Percentiles rank a stretch among this genome's conserved stretches.
phyloP scores from a whole-genome alignment of 2,113 vertebrate genomes.

The Sphaerodactylus townsendi region DNA sequence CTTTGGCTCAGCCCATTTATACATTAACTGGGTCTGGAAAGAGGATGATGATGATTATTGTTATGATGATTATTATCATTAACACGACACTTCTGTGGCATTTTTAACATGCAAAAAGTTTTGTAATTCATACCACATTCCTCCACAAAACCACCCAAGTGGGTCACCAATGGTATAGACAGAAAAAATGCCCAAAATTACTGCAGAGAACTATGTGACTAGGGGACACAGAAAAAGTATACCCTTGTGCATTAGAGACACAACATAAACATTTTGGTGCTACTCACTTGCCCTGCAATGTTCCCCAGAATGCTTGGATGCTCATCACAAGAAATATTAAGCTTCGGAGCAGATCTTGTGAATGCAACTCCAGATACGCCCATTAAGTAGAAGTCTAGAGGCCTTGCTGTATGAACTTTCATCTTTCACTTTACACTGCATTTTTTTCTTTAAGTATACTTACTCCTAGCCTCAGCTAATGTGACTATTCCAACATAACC shows the following conservation, averaged over 20 bases:
- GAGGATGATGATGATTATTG: background rate
- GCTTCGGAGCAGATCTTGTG: background rate
- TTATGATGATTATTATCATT: background rate
- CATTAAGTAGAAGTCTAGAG: background rate
- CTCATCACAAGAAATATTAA: background rate
- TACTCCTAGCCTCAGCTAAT: too few relatives aligned
- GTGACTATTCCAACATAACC: too few relatives aligned
- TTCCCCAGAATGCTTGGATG: background rate
- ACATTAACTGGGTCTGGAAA: conserved; percentile 91
- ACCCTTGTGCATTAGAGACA: background rate
- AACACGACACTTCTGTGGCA: conserved; percentile 3
- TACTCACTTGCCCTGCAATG: background rate
- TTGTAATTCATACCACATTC: background rate
- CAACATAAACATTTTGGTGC: background rate
- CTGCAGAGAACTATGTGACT: background rate
- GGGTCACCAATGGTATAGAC: background rate
- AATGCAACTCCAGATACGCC: background rate
- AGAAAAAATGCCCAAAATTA: background rate
- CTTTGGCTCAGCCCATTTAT: conserved; percentile 95
- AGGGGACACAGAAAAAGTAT: background rate
- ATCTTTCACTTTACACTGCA: background rate
- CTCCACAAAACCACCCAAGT: background rate
- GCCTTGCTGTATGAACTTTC: background rate
- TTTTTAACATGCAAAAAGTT: background rate
- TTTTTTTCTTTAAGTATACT: too few relatives aligned